Percentiles rank a stretch among this genome's conserved stretches.
Conservation (phyloP, 2,888 invertebrate species). For the Parnassius apollo region DNA sequence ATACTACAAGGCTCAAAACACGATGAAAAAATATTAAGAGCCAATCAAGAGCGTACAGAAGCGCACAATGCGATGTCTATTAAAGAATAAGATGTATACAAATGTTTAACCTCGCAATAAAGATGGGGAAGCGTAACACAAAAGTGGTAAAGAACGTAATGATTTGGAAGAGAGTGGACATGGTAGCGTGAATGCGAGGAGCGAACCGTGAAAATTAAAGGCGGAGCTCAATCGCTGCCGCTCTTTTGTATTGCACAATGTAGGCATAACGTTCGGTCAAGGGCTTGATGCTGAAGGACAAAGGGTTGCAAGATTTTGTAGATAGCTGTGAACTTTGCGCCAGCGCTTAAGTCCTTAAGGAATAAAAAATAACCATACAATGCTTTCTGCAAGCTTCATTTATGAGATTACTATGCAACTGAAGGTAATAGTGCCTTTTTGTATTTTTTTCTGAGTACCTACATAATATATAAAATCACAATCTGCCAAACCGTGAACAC, state of each 20-base stretch:
- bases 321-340: constrained; percentile 36
- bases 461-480: no score
- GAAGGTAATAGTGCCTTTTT: no score
- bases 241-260: constrained; percentile 65
- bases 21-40: constrained; percentile 65
- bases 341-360: constrained; percentile 14
- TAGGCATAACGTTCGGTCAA: constrained; percentile 69
- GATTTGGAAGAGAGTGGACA: constrained; percentile 77
- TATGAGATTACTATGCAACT: no score
- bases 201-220: constrained; percentile 76
- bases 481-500: no score
- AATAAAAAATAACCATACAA: constrained; percentile 15
- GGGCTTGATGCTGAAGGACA: constrained; percentile 69
- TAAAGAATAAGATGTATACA: constrained; percentile 61
- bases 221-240: constrained; percentile 70
- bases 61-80: constrained; percentile 46
- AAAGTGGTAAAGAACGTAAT: constrained; percentile 73
- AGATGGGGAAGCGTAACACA: constrained; percentile 61
- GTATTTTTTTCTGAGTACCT: no score
- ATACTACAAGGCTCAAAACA: constrained; percentile 65
- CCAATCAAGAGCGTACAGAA: constrained; percentile 66
- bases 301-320: constrained; percentile 54
- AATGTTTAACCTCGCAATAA: constrained; percentile 62
- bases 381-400: neutral
- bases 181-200: constrained; percentile 68